Conservation (phyloP, 1,140 invertebrate genomes). For the Lineus longissimus region DNA sequence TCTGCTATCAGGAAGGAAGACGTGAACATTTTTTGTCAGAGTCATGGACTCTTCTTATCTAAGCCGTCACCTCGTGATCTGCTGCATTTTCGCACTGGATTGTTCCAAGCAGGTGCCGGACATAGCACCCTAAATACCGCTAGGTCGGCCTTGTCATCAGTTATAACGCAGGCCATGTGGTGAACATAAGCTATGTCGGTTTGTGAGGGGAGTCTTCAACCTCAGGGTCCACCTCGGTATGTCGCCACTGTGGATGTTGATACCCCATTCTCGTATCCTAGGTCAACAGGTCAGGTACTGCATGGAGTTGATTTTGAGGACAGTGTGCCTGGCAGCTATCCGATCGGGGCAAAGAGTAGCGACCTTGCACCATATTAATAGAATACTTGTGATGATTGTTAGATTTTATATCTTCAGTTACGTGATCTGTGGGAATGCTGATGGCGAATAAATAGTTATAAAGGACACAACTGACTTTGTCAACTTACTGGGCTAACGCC, state of each 20-base stretch:
- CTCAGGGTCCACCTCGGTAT: not conserved
- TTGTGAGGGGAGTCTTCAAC: constrained; percentile 6
- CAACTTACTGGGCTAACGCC: too few relatives aligned
- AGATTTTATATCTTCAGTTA: too few relatives aligned
- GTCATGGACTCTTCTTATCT: too few relatives aligned
- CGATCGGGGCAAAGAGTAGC: too few relatives aligned
- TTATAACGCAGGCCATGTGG: not conserved
- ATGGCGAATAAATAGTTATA: too few relatives aligned
- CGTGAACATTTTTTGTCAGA: not conserved
- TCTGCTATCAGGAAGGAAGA: not conserved
- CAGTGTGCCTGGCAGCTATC: too few relatives aligned
- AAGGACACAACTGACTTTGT: too few relatives aligned
- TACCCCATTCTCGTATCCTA: not conserved
- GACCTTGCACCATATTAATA: too few relatives aligned
- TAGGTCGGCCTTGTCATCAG: constrained; percentile 1
- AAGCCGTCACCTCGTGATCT: not conserved
- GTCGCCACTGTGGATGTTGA: constrained; percentile 3
- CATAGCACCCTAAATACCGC: constrained; percentile 9
- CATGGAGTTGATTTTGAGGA: too few relatives aligned
- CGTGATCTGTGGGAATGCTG: too few relatives aligned
- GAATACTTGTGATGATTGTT: too few relatives aligned
- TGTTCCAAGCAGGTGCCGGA: not conserved
- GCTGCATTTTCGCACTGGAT: constrained; percentile 1
- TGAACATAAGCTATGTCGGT: not conserved
- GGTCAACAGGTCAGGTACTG: not conserved